phyloP scores from a whole-genome alignment of 1,140 invertebrate genomes.

The Drosophila teissieri region DNA sequence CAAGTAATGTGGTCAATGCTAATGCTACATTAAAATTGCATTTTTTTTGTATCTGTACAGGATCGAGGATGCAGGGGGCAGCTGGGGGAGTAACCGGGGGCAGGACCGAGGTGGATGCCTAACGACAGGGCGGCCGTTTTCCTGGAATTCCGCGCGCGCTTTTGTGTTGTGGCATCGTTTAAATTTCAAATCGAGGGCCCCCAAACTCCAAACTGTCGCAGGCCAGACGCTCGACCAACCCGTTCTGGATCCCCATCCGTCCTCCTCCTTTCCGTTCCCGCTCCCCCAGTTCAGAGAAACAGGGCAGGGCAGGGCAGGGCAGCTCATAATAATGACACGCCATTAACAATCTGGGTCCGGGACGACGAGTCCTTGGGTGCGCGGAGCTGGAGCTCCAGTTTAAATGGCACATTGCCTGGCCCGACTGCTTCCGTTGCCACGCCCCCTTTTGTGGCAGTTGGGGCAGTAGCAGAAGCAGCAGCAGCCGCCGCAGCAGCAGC shows the following conservation, averaged over 20 bases:
- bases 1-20: too few species aligned
- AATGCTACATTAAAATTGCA: too few species aligned
- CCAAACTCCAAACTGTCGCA: constrained; percentile 79
- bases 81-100: constrained; percentile 9
- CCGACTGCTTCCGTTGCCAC: constrained; percentile 75
- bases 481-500: constrained; percentile 8
- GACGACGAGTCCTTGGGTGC: constrained; percentile 35
- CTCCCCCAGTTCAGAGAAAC: not conserved
- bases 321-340: constrained; percentile 81
- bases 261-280: not conserved
- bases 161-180: constrained; percentile 72
- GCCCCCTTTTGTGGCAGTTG: constrained; percentile 48
- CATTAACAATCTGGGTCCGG: constrained; percentile 70
- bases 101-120: constrained; percentile 18
- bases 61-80: not conserved
- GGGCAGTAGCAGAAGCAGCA: constrained; percentile 12
- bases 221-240: constrained; percentile 61
- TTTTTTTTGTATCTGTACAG: not conserved
- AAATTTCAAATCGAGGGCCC: constrained; percentile 74
- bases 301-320: constrained; percentile 28
- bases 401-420: constrained; percentile 72
- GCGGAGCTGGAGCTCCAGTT: constrained; percentile 57
- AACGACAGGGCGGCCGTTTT: constrained; percentile 72
- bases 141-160: constrained; percentile 76
- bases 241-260: constrained; percentile 25